Conservation (phyloP, 2,888 invertebrate genomes). For the Drosophila melanocephala region DNA sequence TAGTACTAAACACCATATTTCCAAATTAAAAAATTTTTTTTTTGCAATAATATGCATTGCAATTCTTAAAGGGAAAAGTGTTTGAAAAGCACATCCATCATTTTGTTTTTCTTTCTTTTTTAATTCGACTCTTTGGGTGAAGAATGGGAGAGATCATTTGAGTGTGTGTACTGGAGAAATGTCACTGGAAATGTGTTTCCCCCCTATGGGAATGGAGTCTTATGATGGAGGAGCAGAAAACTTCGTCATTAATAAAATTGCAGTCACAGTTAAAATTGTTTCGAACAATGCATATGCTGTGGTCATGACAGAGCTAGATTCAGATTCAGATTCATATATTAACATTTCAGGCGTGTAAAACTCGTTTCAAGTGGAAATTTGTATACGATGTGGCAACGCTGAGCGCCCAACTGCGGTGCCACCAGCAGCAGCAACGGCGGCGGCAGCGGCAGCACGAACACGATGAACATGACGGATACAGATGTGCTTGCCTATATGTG, state of each 20-base stretch:
- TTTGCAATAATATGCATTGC: neutral
- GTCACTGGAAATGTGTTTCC: too few relatives aligned
- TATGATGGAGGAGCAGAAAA: neutral
- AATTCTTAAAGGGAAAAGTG: neutral
- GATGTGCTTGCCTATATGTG: slow-evolving; percentile 22
- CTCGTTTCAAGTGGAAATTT: slow-evolving; percentile 57
- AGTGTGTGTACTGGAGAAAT: neutral
- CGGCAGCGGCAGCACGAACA: slow-evolving; percentile 17
- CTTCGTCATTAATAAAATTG: slow-evolving; percentile 38
- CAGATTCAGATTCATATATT: slow-evolving; percentile 31
- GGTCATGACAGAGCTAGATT: slow-evolving; percentile 44
- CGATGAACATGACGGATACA: slow-evolving; percentile 60
- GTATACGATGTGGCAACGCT: slow-evolving; percentile 56
- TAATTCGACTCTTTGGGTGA: neutral
- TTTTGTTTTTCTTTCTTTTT: neutral
- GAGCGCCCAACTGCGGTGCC: slow-evolving; percentile 24
- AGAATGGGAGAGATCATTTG: neutral
- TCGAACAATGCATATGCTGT: slow-evolving; percentile 25
- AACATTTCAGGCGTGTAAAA: slow-evolving; percentile 55
- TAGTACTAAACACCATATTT: neutral
- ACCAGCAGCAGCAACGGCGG: slow-evolving; percentile 18
- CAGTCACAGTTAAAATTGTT: slow-evolving; percentile 29
- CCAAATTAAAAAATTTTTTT: neutral
- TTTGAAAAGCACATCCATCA: neutral
- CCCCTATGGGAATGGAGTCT: neutral